Percentiles rank a stretch among this genome's conserved stretches.
These are phyloP conservation scores for Anagrus nilaparvatae DNA, from an alignment of 1,140 invertebrate genomes.

Conservation along the genomic window DNA sequence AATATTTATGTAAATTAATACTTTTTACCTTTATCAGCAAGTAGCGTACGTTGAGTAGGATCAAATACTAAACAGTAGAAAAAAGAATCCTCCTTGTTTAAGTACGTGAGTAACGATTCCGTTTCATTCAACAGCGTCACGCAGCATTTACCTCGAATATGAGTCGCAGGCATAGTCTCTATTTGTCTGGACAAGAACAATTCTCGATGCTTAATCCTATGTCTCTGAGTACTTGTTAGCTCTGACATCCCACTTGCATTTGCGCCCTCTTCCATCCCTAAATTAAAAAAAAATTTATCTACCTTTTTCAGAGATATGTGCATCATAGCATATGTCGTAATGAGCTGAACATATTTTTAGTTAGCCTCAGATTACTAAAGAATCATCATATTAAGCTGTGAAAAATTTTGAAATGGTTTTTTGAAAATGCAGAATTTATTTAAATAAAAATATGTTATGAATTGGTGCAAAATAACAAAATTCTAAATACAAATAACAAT, in stretches of 20 bases:
- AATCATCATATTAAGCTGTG: conserved; percentile 31
- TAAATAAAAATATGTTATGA: too few relatives aligned
- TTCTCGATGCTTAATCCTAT: conserved; percentile 95
- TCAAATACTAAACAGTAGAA: conserved; percentile 99
- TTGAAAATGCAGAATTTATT: too few relatives aligned
- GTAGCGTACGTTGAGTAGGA: conserved; percentile 93
- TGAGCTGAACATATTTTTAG: not conserved
- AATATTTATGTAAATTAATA: not conserved
- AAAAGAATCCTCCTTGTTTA: conserved; percentile 97
- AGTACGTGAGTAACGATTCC: conserved; percentile 88
- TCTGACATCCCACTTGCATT: conserved; percentile 44
- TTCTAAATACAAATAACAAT: too few relatives aligned
- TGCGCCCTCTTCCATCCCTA: not conserved
- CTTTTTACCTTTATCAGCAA: conserved; percentile 91
- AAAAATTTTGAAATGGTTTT: too few relatives aligned
- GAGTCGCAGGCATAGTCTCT: conserved; percentile 94
- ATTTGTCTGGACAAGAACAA: conserved; percentile 96
- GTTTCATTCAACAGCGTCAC: conserved; percentile 98
- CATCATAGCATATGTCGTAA: not conserved
- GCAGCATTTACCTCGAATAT: conserved; percentile 97
- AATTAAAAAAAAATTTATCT: conserved; percentile 11
- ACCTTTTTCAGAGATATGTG: conserved; percentile 2
- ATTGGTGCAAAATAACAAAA: too few relatives aligned
- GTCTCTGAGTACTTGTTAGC: conserved; percentile 66
- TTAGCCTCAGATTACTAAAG: conserved; percentile 46